Evolutionary conservation across 2,797 vertebrate genomes (phyloP), one percentile per base, ranked within the genome.

Genomic region (Perdix hodgsoniae): DNA sequence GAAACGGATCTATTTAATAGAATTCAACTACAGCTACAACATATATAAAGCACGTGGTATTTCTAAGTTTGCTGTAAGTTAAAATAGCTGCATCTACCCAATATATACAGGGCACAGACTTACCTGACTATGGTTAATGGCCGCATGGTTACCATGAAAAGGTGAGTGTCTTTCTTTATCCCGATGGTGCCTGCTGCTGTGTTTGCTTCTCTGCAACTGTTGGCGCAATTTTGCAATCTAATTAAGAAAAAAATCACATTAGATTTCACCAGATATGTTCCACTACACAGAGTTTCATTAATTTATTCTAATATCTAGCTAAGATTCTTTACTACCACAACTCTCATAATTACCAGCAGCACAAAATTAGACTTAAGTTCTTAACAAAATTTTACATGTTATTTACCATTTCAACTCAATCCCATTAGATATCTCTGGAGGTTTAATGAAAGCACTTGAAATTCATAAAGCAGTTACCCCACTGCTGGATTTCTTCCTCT

Each of bases 141-240:
- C 98, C 56, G 98, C 97, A 88, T 99, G 99, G 98, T 99, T 99
- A 96, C 99, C 99, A 95, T 99, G 99, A 97, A 99, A 99, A 10
- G 99, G 99, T 56, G 99, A 99, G 96, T 99, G 99, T 90, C 99
- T 98, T 54, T 99, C 99, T 97, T 99, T 99, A 67, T 99, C 99
- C 18, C 99, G 98, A 88, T 99, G 99, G 95, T 99, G 99, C 63
- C 99, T 98, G 92, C 99, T 99, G 98, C 99, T 99, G 80, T 99
- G 99, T 94, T 99, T 99, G 98, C 99, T 99, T 94, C 99, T 98
- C 97, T 99, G 99, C 63, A 99, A 98, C 23, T 99, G 99, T 90
- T 99, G 99, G 47, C 99, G 98, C 97, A 99, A 94, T 94, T 99
- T 99, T 88, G 99, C 99, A 70, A 99, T 99, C 99, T 99, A 96